Conservation (phyloP, 2,113 vertebrate species). For the Periophthalmus modestus region DNA sequence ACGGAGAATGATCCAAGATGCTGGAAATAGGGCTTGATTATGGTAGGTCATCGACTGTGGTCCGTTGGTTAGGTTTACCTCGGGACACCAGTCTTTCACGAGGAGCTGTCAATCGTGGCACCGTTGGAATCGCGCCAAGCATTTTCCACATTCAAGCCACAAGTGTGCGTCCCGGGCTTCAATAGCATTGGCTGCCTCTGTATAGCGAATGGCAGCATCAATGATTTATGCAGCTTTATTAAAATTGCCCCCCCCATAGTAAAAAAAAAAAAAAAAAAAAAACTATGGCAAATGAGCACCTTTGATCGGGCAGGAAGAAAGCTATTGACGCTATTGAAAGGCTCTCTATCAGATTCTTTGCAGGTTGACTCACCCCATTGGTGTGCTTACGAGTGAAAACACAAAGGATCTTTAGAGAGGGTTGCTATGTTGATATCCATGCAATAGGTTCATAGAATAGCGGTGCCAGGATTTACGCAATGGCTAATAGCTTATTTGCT, state of each 20-base stretch:
- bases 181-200: slow-evolving; percentile 29
- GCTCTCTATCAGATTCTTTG: slow-evolving; percentile 7
- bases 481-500: slow-evolving; percentile 1
- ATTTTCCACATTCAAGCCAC: slow-evolving; percentile 58
- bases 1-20: slow-evolving; percentile 50
- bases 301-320: slow-evolving; percentile 9
- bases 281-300: slow-evolving; percentile 4
- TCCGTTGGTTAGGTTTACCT: slow-evolving; percentile 62
- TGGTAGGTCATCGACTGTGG: slow-evolving; percentile 65
- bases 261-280: slow-evolving; percentile 7
- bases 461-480: background rate
- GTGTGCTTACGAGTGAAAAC: slow-evolving; percentile 6
- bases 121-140: slow-evolving; percentile 52
- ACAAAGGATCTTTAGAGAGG: slow-evolving; percentile 4
- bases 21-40: slow-evolving; percentile 72
- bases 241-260: slow-evolving; percentile 23
- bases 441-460: slow-evolving; percentile 5
- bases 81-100: slow-evolving; percentile 65
- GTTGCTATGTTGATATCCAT: slow-evolving; percentile 6
- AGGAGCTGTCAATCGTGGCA: slow-evolving; percentile 60
- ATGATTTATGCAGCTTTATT: slow-evolving; percentile 45
- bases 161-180: slow-evolving; percentile 46
- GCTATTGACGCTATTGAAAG: slow-evolving; percentile 13
- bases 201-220: slow-evolving; percentile 25
- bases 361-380: slow-evolving; percentile 12